Evolutionary conservation across 1,140 invertebrate genomes (phyloP).

Genomic region (Drosophila saltans): DNA sequence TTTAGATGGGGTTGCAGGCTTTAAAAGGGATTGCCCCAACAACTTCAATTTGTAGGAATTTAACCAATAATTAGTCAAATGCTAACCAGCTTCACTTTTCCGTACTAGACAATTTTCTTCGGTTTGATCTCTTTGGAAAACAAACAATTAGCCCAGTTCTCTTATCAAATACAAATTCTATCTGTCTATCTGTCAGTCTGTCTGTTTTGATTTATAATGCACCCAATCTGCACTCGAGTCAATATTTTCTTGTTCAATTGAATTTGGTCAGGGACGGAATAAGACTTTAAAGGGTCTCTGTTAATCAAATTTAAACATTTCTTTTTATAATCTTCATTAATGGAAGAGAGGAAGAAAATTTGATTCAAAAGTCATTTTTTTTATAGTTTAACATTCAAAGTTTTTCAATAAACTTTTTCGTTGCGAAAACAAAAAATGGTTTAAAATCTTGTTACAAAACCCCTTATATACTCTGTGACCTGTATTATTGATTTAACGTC

Average conservation of each 20-base stretch:
- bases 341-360: no score
- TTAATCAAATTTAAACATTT: no score
- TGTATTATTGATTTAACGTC: no score
- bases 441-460: no score
- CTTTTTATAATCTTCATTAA: no score
- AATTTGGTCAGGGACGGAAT: background rate
- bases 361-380: no score
- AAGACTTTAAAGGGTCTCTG: background rate
- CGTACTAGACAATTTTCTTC: slow-evolving; percentile 24
- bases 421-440: no score
- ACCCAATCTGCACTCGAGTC: slow-evolving; percentile 38
- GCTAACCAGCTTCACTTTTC: background rate
- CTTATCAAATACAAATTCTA: slow-evolving; percentile 35
- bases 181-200: slow-evolving; percentile 17
- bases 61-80: slow-evolving; percentile 1
- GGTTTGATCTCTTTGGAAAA: slow-evolving; percentile 19
- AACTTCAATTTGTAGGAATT: slow-evolving; percentile 42
- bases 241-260: slow-evolving; percentile 40
- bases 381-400: no score
- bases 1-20: slow-evolving; percentile 12
- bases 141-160: slow-evolving; percentile 45
- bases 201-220: slow-evolving; percentile 51
- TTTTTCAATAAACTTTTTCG: no score
- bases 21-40: slow-evolving; percentile 45
- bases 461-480: no score